Conservation (phyloP, 2,888 invertebrate species). For the Caradrina kadenii region DNA sequence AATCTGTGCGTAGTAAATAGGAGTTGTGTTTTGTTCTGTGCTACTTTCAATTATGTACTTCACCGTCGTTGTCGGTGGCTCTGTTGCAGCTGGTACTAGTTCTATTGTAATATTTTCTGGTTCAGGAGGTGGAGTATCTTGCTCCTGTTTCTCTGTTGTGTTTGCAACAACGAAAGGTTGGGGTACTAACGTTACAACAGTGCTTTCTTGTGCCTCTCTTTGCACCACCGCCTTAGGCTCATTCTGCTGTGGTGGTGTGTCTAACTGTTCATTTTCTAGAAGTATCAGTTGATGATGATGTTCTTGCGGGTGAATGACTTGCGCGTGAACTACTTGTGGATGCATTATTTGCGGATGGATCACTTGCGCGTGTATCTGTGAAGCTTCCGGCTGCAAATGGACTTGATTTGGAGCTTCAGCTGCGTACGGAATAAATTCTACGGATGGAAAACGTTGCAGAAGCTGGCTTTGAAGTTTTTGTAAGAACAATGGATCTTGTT, state of each 20-base stretch:
- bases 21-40: slow-evolving; percentile 76
- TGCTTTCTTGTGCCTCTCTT: slow-evolving; percentile 82
- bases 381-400: slow-evolving; percentile 57
- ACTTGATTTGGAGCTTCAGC: slow-evolving; percentile 72
- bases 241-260: slow-evolving; percentile 68
- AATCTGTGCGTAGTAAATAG: slow-evolving; percentile 88
- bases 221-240: slow-evolving; percentile 81
- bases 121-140: slow-evolving; percentile 70
- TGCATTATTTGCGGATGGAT: slow-evolving; percentile 69
- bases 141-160: slow-evolving; percentile 73
- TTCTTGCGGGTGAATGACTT: slow-evolving; percentile 60
- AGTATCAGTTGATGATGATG: slow-evolving; percentile 71
- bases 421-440: slow-evolving; percentile 85
- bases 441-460: slow-evolving; percentile 80
- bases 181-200: slow-evolving; percentile 77
- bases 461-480: slow-evolving; percentile 85
- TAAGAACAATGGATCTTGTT: slow-evolving; percentile 87
- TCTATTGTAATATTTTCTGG: slow-evolving; percentile 77
- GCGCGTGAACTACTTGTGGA: slow-evolving; percentile 53
- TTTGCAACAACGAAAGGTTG: slow-evolving; percentile 73
- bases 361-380: slow-evolving; percentile 68
- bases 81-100: slow-evolving; percentile 72
- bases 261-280: slow-evolving; percentile 79
- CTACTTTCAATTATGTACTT: slow-evolving; percentile 77
- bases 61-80: slow-evolving; percentile 77